These are phyloP conservation scores for Mustela nigripes DNA, from an alignment of 2,113 vertebrate genomes.

Conservation along the genomic window DNA sequence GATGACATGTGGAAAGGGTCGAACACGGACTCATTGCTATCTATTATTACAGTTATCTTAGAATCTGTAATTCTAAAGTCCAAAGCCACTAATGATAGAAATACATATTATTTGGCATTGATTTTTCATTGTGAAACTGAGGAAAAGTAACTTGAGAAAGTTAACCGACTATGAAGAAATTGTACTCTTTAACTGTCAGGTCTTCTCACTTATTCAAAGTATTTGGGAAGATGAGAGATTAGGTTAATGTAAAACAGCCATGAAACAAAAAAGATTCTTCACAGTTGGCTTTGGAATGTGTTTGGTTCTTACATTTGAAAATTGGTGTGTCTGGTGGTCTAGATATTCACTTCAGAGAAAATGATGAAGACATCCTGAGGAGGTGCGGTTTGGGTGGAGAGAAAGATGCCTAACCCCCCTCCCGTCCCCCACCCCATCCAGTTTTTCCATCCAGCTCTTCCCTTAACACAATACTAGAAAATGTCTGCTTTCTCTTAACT, in stretches of 20 bases:
- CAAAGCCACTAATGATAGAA: slow-evolving; percentile 7
- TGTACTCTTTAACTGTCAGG: slow-evolving; percentile 44
- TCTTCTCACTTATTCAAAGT: slow-evolving; percentile 72
- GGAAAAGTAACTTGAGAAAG: slow-evolving; percentile 42
- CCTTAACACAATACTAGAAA: not conserved
- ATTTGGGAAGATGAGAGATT: slow-evolving; percentile 77
- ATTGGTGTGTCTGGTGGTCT: slow-evolving; percentile 51
- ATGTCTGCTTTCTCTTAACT: slow-evolving; percentile 47
- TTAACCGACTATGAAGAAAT: slow-evolving; percentile 45
- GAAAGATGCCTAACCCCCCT: not conserved
- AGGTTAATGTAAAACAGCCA: slow-evolving; percentile 75
- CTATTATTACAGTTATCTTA: not conserved
- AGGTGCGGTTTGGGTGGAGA: not conserved
- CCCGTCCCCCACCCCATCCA: not conserved
- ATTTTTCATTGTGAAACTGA: slow-evolving; percentile 56
- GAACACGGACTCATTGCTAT: not conserved
- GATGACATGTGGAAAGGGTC: not conserved
- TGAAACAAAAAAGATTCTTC: slow-evolving; percentile 56
- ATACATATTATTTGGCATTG: not conserved
- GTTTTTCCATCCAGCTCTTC: not conserved
- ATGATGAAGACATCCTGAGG: not conserved
- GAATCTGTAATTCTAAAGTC: not conserved
- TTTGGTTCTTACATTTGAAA: slow-evolving; percentile 67
- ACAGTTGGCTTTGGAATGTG: slow-evolving; percentile 60
- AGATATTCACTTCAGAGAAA: slow-evolving; percentile 52